These are phyloP conservation scores for Ptychoptera albimana DNA, from an alignment of 2,888 invertebrate species.

Conservation along the genomic window DNA sequence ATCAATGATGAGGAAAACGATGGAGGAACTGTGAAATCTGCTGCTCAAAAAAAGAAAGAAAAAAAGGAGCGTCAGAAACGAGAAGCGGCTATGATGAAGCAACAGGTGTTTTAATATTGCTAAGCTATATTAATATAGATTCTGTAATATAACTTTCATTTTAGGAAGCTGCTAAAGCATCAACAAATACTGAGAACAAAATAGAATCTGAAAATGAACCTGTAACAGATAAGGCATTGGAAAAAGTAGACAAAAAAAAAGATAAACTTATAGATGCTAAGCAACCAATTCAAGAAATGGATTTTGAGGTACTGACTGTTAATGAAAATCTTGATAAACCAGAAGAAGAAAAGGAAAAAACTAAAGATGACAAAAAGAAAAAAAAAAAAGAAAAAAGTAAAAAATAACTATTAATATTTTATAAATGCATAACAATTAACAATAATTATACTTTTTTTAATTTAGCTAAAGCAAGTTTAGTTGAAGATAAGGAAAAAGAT, in stretches of 20 bases:
- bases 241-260: conserved; percentile 25
- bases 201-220: conserved; percentile 61
- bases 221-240: conserved; percentile 32
- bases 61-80: conserved; percentile 72
- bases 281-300: conserved; percentile 5
- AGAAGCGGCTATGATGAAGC: conserved; percentile 36
- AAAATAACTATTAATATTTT: conserved; percentile 3
- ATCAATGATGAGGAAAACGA: conserved; percentile 40
- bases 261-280: conserved; percentile 12
- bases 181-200: conserved; percentile 39
- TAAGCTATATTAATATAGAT: neutral
- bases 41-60: conserved; percentile 79
- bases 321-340: conserved; percentile 12
- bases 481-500: conserved; percentile 35
- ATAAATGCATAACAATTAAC: too few relatives aligned
- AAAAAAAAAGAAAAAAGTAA: conserved; percentile 18
- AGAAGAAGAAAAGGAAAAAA: conserved; percentile 37
- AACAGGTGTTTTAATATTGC: conserved; percentile 9
- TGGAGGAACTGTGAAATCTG: conserved; percentile 50
- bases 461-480: conserved; percentile 29
- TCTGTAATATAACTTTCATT: neutral
- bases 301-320: conserved; percentile 1
- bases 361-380: conserved; percentile 39
- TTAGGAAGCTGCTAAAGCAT: conserved; percentile 21
- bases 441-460: neutral